These are phyloP conservation scores for Eremobia ochroleuca DNA, from an alignment of 2,888 invertebrate genomes.

Conservation along the genomic window DNA sequence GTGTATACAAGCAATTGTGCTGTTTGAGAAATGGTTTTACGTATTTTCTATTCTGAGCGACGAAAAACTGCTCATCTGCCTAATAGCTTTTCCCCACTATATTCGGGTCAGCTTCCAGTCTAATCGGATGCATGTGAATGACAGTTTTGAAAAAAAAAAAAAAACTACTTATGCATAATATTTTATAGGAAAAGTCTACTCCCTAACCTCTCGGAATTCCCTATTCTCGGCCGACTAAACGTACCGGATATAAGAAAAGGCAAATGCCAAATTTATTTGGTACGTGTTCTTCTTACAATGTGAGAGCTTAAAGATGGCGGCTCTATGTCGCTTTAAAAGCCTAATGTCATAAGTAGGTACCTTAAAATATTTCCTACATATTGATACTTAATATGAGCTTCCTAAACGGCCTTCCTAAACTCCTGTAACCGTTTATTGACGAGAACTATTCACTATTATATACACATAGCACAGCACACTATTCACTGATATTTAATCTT, in stretches of 20 bases:
- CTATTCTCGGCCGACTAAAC: background rate
- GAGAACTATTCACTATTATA: too few species aligned
- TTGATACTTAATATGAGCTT: too few species aligned
- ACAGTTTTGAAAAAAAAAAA: too few species aligned
- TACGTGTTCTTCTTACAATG: constrained; percentile 28
- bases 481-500: too few species aligned
- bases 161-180: background rate
- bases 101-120: background rate
- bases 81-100: background rate
- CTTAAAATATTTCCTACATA: too few species aligned
- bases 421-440: too few species aligned
- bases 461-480: too few species aligned
- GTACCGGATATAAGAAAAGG: constrained; percentile 13
- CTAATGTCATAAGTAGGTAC: background rate
- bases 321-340: background rate
- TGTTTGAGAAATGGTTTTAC: background rate
- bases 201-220: too few species aligned
- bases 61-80: background rate
- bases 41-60: background rate
- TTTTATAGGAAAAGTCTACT: too few species aligned
- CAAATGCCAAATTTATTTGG: constrained; percentile 17
- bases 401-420: too few species aligned
- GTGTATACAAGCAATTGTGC: background rate
- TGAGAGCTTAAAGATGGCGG: constrained; percentile 20
- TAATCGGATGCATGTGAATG: background rate